These are phyloP conservation scores for Chloebia gouldiae DNA, from an alignment of 2,113 vertebrate genomes.

Conservation along the genomic window DNA sequence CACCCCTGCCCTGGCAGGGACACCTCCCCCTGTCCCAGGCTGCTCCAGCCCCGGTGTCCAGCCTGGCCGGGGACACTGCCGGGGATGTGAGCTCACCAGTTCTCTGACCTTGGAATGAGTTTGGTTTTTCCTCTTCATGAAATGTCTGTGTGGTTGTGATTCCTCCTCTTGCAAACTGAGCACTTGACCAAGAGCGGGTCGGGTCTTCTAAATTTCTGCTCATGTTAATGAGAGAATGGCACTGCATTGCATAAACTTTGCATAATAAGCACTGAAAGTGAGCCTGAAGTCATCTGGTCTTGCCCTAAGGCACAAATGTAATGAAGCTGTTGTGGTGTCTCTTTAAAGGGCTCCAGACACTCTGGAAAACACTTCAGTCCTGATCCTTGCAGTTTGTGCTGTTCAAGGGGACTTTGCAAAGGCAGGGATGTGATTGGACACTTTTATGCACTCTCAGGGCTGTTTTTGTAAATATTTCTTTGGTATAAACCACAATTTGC, in stretches of 20 bases:
- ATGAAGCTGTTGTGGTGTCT: background rate
- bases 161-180: background rate
- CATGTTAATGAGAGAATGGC: accelerated
- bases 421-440: accelerated
- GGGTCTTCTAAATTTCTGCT: background rate
- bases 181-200: background rate
- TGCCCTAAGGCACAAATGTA: background rate
- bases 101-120: background rate
- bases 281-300: background rate
- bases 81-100: background rate
- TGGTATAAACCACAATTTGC: background rate
- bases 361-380: background rate
- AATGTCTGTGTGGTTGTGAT: background rate
- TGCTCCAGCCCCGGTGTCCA: background rate
- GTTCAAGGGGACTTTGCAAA: background rate
- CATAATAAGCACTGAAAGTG: background rate
- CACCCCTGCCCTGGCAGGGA: background rate
- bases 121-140: too few species aligned
- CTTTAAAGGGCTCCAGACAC: background rate
- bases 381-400: accelerated
- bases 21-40: background rate
- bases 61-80: background rate
- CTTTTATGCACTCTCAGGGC: background rate
- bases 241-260: background rate
- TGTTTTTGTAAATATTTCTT: background rate